Percentiles rank a stretch among this genome's conserved stretches.
These are phyloP conservation scores for Lepidochrysops patricia DNA, from an alignment of 2,888 invertebrate genomes.

Conservation along the genomic window DNA sequence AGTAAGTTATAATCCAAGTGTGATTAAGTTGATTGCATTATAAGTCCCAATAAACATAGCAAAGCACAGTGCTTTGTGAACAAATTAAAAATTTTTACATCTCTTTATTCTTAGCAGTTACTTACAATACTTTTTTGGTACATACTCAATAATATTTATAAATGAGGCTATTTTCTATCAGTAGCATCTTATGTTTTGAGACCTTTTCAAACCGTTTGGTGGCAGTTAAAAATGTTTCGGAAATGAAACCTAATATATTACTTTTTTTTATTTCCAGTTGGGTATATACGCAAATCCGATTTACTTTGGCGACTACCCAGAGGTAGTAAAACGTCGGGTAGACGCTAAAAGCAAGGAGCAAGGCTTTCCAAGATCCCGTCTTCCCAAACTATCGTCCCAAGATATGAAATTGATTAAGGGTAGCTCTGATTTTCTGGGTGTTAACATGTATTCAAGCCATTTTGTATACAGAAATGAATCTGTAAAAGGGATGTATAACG, in stretches of 20 bases:
- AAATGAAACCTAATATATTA: background rate
- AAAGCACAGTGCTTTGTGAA: no score
- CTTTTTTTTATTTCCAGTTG: background rate
- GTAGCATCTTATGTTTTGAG: no score
- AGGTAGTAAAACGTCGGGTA: background rate
- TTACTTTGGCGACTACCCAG: background rate
- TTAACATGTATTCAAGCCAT: background rate
- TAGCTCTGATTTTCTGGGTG: slow-evolving; percentile 37
- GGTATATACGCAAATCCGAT: background rate
- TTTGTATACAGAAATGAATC: background rate
- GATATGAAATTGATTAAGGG: slow-evolving; percentile 36
- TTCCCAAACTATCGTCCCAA: background rate
- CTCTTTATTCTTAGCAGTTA: no score
- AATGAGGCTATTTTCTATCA: no score
- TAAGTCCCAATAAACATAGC: no score
- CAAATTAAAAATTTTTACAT: no score
- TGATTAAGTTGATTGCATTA: no score
- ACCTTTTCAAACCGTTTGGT: no score
- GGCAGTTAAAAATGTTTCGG: no score
- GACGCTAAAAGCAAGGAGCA: background rate
- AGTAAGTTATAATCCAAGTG: background rate
- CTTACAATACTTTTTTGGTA: no score
- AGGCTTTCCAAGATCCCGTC: background rate
- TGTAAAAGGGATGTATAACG: background rate
- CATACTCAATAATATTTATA: no score